A percentile compares a stretch with the other conserved stretches of the same genome.
These are phyloP conservation scores for Phortica okadai DNA, from an alignment of 2,888 invertebrate species.

Conservation along the genomic window DNA sequence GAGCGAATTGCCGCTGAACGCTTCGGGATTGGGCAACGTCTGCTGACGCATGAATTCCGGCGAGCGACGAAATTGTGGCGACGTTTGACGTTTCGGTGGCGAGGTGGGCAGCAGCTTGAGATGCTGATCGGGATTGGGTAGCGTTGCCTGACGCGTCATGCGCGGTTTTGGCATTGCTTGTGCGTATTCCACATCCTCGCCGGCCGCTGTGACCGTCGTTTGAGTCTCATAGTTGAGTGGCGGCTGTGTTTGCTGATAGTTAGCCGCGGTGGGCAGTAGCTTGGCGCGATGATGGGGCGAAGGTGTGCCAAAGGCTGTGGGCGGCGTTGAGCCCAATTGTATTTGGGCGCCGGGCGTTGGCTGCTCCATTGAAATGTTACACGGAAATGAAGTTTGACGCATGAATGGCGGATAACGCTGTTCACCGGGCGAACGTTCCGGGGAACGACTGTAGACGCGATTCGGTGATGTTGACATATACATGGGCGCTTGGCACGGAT, in stretches of 20 bases:
- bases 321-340: constrained; percentile 39
- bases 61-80: constrained; percentile 74
- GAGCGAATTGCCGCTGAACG: constrained; percentile 71
- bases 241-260: constrained; percentile 48
- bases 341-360: constrained; percentile 48
- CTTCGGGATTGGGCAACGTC: constrained; percentile 75
- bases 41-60: constrained; percentile 75
- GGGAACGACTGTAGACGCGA: constrained; percentile 73
- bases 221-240: constrained; percentile 61
- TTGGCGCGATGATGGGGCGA: constrained; percentile 61
- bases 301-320: constrained; percentile 36
- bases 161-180: constrained; percentile 63
- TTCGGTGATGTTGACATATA: constrained; percentile 76
- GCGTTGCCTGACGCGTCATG: constrained; percentile 73
- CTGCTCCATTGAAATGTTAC: constrained; percentile 63
- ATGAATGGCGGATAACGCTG: constrained; percentile 74
- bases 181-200: constrained; percentile 63
- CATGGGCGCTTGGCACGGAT: constrained; percentile 71
- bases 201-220: constrained; percentile 53
- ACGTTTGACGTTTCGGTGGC: constrained; percentile 75
- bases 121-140: constrained; percentile 76
- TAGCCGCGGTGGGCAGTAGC: constrained; percentile 71
- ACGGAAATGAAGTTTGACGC: constrained; percentile 75
- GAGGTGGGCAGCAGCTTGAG: constrained; percentile 75
- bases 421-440: constrained; percentile 73